Percentiles rank a stretch among this genome's conserved stretches.
Conservation (phyloP, 1,140 invertebrate genomes). For the Drosophila sechellia region DNA sequence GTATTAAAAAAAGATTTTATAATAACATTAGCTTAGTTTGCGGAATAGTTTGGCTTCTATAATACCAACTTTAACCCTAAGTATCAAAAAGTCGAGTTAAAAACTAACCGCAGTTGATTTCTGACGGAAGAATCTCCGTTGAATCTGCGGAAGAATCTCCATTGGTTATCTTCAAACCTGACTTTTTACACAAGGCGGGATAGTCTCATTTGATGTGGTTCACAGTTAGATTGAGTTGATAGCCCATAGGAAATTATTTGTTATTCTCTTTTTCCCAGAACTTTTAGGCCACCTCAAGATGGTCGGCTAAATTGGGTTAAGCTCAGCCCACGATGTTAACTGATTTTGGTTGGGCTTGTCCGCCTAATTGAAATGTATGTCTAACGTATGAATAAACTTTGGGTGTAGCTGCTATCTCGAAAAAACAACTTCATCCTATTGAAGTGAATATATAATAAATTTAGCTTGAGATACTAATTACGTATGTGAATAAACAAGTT, state of each 20-base stretch:
- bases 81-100: conserved; percentile 2
- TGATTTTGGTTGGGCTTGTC: conserved; percentile 15
- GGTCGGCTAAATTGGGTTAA: conserved; percentile 31
- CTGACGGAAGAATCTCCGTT: too few species aligned
- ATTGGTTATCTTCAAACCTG: conserved; percentile 52
- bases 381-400: conserved; percentile 1
- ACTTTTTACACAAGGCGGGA: conserved; percentile 9
- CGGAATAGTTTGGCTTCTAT: neutral
- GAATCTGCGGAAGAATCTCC: conserved; percentile 17
- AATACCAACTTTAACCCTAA: too few species aligned
- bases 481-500: neutral
- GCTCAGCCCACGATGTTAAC: conserved; percentile 16
- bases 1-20: too few species aligned
- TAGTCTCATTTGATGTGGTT: conserved; percentile 49
- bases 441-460: neutral
- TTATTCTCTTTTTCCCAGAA: conserved; percentile 19
- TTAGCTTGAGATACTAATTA: neutral
- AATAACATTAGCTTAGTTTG: too few species aligned
- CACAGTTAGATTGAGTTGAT: conserved; percentile 60
- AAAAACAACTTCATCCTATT: conserved; percentile 5
- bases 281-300: conserved; percentile 6
- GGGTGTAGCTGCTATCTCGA: conserved; percentile 17
- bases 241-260: conserved; percentile 25
- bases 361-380: conserved; percentile 26
- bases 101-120: too few species aligned